Conservation (phyloP, 2,113 vertebrate genomes). For the Varanus komodoensis region DNA sequence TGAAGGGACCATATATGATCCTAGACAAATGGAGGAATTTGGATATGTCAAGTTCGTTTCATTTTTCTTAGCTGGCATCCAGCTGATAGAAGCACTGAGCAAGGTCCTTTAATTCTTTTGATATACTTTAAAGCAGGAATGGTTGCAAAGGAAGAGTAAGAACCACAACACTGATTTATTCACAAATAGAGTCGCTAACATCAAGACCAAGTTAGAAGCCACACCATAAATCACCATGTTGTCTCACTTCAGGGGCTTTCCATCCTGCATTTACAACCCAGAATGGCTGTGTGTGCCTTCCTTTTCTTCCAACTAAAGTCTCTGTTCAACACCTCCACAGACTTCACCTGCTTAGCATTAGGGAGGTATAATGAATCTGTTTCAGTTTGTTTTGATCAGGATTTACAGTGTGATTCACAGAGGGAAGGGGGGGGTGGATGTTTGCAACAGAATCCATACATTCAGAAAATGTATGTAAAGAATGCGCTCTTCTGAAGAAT, state of each 20-base stretch:
- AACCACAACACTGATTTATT: neutral
- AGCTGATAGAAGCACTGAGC: neutral
- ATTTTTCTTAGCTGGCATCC: neutral
- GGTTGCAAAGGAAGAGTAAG: neutral
- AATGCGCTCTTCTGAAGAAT: too few species aligned
- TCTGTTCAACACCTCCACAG: conserved; percentile 43
- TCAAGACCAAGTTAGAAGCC: conserved; percentile 66
- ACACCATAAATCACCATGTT: conserved; percentile 81
- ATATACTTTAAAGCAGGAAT: neutral
- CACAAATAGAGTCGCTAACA: conserved; percentile 2
- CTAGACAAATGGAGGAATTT: neutral
- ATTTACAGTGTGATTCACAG: too few species aligned
- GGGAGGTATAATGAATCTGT: too few species aligned
- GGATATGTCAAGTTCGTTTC: conserved; percentile 1
- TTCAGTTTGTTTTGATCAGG: too few species aligned
- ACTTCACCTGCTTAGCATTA: conserved; percentile 60
- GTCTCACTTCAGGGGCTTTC: conserved; percentile 80
- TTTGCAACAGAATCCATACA: too few species aligned
- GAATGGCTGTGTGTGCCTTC: neutral
- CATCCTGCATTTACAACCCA: conserved; percentile 58
- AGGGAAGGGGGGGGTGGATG: too few species aligned
- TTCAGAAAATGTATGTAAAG: too few species aligned
- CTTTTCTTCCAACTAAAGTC: conserved; percentile 35
- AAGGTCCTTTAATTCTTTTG: neutral
- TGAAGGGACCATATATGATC: conserved; percentile 1